Percentiles rank a stretch among this genome's conserved stretches.
Conservation (phyloP, 1,140 invertebrate species). For the Bombus breviceps region DNA sequence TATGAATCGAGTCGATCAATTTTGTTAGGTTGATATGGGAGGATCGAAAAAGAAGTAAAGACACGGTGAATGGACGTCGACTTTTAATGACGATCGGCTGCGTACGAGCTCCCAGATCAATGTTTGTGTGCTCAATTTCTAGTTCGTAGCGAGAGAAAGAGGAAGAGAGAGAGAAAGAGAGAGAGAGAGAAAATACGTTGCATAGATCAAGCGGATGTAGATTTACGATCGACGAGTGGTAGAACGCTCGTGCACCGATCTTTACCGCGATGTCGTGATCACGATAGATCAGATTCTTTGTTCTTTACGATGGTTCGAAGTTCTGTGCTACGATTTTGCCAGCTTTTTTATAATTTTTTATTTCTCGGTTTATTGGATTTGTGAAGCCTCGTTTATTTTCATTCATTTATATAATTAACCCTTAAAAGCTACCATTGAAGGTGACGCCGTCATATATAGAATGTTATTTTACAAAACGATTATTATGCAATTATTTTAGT, state of each 20-base stretch:
- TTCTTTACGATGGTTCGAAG: neutral
- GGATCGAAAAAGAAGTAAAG: neutral
- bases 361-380: too few species aligned
- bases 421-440: too few species aligned
- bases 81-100: conserved; percentile 28
- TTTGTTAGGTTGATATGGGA: neutral
- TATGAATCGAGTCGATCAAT: neutral
- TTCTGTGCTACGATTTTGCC: neutral
- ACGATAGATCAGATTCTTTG: neutral
- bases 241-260: conserved; percentile 1
- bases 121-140: conserved; percentile 76
- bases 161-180: neutral
- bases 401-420: too few species aligned
- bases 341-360: neutral
- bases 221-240: conserved; percentile 18
- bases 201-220: conserved; percentile 35
- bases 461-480: too few species aligned
- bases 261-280: conserved; percentile 30
- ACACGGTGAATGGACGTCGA: conserved; percentile 23
- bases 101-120: conserved; percentile 57
- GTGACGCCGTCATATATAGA: too few species aligned
- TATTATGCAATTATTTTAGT: neutral
- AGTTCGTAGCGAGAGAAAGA: conserved; percentile 64
- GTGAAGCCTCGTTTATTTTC: too few species aligned
- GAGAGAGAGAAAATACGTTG: conserved; percentile 26